Percentiles rank a stretch among this genome's conserved stretches.
These are phyloP conservation scores for Onychomys leucogaster DNA, from an alignment of 2,797 vertebrate genomes.

Conservation along the genomic window DNA sequence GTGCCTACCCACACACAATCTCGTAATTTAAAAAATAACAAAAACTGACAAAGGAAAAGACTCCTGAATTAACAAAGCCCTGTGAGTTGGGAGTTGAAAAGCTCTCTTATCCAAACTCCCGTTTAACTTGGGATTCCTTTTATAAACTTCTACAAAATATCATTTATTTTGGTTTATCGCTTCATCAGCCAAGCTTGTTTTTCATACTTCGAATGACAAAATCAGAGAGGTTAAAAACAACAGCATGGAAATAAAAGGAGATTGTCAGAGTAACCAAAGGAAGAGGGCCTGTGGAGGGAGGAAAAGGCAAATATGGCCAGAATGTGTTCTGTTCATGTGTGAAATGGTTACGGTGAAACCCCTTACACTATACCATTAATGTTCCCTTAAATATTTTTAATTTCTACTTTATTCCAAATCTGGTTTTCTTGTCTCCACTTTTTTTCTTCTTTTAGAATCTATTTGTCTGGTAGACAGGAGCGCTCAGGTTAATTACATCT, in stretches of 20 bases:
- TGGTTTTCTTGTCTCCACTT: constrained; percentile 3
- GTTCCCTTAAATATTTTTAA: not conserved
- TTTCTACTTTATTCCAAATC: not conserved
- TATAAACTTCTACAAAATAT: not conserved
- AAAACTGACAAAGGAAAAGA: not conserved
- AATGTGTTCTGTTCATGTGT: not conserved
- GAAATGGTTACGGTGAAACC: not conserved
- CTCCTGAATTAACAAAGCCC: not conserved
- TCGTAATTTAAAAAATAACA: not conserved
- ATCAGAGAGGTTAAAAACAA: not conserved
- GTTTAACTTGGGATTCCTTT: not conserved
- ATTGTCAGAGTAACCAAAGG: not conserved
- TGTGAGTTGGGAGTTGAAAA: not conserved
- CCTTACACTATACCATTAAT: not conserved
- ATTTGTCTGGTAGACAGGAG: constrained; percentile 44
- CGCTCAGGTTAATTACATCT: constrained; percentile 58
- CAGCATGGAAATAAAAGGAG: not conserved
- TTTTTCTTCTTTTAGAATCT: constrained; percentile 39
- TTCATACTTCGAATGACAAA: constrained; percentile 44
- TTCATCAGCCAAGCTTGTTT: not conserved
- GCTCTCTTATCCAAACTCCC: not conserved
- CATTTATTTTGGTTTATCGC: constrained; percentile 50
- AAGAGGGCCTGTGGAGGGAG: not conserved
- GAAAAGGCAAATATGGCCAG: not conserved
- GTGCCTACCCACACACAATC: not conserved